phyloP scores from a whole-genome alignment of 1,140 invertebrate genomes.

The Drosophila saltans region DNA sequence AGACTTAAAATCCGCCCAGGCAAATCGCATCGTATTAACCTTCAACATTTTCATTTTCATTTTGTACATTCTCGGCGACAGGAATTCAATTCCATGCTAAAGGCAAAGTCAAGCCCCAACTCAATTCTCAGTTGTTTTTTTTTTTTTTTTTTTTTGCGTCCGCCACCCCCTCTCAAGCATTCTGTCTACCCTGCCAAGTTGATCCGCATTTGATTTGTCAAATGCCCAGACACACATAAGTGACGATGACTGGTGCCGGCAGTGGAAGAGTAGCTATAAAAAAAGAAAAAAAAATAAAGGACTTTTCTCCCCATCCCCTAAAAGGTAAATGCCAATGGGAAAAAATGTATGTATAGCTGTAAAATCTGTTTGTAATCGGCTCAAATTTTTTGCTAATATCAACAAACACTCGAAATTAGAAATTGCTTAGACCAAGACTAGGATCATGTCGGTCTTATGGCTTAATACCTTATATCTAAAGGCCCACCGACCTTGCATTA shows the following conservation, averaged over 20 bases:
- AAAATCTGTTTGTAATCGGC: not conserved
- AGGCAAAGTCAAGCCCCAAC: not conserved
- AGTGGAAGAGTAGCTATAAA: constrained; percentile 32
- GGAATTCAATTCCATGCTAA: constrained; percentile 54
- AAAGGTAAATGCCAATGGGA: not conserved
- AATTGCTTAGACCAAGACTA: no score
- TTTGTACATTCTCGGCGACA: constrained; percentile 61
- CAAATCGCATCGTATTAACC: constrained; percentile 77
- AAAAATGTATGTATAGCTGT: not conserved
- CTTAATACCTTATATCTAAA: no score
- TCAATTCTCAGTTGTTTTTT: not conserved
- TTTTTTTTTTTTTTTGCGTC: not conserved
- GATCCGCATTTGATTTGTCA: constrained; percentile 77
- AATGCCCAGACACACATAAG: constrained; percentile 47
- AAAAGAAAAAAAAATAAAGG: constrained; percentile 33
- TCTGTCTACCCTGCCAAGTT: constrained; percentile 32
- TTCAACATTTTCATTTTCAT: constrained; percentile 71
- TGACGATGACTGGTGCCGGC: constrained; percentile 6
- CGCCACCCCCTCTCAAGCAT: not conserved
- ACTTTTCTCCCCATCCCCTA: constrained; percentile 16
- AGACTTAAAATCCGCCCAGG: constrained; percentile 49
- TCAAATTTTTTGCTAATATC: not conserved
- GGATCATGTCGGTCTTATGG: no score
- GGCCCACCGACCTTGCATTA: no score
- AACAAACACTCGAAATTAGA: no score